Conservation (phyloP, 2,888 invertebrate species). For the Chymomyza caudatula region DNA sequence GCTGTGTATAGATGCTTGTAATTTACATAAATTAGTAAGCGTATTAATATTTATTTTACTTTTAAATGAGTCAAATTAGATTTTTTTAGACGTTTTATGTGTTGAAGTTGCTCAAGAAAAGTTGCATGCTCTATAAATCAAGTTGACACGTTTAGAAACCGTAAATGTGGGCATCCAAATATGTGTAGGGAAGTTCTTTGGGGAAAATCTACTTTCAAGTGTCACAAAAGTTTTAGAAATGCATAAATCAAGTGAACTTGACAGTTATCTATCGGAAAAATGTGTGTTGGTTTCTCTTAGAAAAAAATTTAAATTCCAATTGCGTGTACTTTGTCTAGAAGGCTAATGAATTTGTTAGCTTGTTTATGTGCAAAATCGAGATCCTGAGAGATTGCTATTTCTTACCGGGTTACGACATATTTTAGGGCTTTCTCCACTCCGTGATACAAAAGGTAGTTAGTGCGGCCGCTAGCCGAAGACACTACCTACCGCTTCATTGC, state of each 20-base stretch:
- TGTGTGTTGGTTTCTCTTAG: not conserved
- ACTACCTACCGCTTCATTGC: no score
- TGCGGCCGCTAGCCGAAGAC: no score
- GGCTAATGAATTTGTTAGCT: no score
- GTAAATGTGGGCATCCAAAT: not conserved
- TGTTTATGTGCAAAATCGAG: no score
- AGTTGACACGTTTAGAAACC: conserved; percentile 6
- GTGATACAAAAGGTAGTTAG: no score
- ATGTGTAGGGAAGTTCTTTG: not conserved
- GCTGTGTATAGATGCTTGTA: conserved; percentile 51
- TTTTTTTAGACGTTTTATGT: not conserved
- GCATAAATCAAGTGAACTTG: not conserved
- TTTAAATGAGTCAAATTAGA: conserved; percentile 33
- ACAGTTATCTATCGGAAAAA: not conserved
- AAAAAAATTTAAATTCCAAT: not conserved
- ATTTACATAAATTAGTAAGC: conserved; percentile 38
- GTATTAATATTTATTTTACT: conserved; percentile 19
- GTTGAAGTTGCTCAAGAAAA: not conserved
- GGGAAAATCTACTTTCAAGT: not conserved
- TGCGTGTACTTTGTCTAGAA: no score
- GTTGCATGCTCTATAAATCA: conserved; percentile 1
- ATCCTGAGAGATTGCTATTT: no score
- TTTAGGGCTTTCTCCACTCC: no score
- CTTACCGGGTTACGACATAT: no score
- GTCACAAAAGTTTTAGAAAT: not conserved